Evolutionary conservation across 37 sponge, comb jelly and placozoan species (phyloP), one percentile per base, ranked within the genome.

Genomic region (Beroe ovata): DNA sequence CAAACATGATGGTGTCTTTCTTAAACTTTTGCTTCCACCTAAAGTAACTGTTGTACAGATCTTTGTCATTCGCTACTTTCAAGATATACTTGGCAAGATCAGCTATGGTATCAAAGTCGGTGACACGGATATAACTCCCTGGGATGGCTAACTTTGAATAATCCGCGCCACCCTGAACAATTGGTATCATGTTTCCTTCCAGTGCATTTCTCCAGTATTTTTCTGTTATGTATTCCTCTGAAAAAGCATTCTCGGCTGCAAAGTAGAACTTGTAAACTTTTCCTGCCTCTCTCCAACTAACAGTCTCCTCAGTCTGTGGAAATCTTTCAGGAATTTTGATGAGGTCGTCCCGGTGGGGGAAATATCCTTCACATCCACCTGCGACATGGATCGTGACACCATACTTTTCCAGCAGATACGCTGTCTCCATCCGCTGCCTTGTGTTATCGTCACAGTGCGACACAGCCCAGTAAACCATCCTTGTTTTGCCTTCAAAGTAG

Each of bases 191-290:
- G 34, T 14, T 18, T 28, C 11, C 30, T 28, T 14, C 33, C 34
- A 64, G 16, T 32, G 64, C 64, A 64, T 64, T 64, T 8, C 11
- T 18, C 30, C 34, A 64, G 64, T 32, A 64, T 14, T 64, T 64
- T 18, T 64, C 64, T 18, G 64, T 64, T 28, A 64, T 30, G 34
- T 64, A 64, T 8, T 64, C 64, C 64, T 64, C 34, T 8, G 16
- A 64, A 14, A 64, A 28, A 14, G 30, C 8, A 14, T 64, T 64
- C 34, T 64, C 64, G 11, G 34, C 30, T 16, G 33, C 8, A 18
- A 64, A 30, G 34, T 64, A 64, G 34, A 64, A 64, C 34, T 64
- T 64, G 34, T 64, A 64, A n/a, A n/a, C n/a, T n/a, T n/a, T n/a
- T n/a, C n/a, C n/a, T n/a, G n/a, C n/a, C n/a, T n/a, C n/a, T n/a